Percentiles rank a stretch among this genome's conserved stretches.
Evolutionary conservation across 2,888 invertebrate species (phyloP).

Genomic region (Pyrrhia umbra): DNA sequence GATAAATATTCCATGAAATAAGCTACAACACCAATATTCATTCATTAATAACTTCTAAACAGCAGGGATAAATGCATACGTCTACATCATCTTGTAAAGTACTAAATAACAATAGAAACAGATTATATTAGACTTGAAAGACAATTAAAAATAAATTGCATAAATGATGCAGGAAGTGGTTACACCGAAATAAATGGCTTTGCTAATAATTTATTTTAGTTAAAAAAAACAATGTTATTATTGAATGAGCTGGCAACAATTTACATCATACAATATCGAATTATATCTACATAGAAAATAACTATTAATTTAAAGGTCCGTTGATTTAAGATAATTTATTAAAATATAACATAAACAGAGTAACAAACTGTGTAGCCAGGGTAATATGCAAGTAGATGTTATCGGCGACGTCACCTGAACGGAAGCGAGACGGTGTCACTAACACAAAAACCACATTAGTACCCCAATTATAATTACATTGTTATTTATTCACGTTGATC

Average conservation of each 20-base stretch:
- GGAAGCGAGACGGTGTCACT: slow-evolving; percentile 79
- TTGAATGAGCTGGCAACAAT: slow-evolving; percentile 58
- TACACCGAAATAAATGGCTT: background rate
- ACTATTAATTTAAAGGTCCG: slow-evolving; percentile 72
- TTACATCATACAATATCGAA: slow-evolving; percentile 68
- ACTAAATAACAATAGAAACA: background rate
- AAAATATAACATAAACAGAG: slow-evolving; percentile 71
- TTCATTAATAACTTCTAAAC: too few species aligned
- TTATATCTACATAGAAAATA: slow-evolving; percentile 71
- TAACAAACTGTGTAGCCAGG: slow-evolving; percentile 78
- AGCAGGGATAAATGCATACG: too few species aligned
- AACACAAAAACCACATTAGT: slow-evolving; percentile 89
- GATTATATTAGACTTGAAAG: background rate
- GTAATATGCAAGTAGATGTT: slow-evolving; percentile 72
- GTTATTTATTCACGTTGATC: slow-evolving; percentile 71
- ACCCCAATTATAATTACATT: slow-evolving; percentile 74
- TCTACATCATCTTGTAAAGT: too few species aligned
- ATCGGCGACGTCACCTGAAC: slow-evolving; percentile 86
- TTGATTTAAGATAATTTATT: slow-evolving; percentile 57
- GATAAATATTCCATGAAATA: too few species aligned
- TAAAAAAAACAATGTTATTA: too few species aligned
- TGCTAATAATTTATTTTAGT: background rate
- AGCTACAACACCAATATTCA: too few species aligned
- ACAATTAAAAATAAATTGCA: background rate
- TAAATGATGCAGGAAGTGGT: background rate